These are phyloP conservation scores for Danio albolineatus DNA, from an alignment of 2,797 vertebrate genomes.

Conservation along the genomic window DNA sequence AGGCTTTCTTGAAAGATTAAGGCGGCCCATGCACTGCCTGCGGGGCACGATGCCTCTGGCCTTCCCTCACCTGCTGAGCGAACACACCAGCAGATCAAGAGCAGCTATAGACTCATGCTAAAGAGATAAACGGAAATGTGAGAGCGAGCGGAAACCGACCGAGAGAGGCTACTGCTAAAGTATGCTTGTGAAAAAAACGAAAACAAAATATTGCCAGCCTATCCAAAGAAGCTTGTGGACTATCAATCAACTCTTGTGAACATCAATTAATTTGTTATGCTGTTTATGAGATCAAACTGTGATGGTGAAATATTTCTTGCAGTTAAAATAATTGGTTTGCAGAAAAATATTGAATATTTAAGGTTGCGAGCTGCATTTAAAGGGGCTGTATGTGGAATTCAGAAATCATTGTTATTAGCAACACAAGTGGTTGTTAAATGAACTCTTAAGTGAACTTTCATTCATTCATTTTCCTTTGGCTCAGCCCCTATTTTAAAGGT, in stretches of 20 bases:
- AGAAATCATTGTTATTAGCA: too few species aligned
- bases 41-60: constrained; percentile 40
- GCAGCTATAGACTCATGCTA: constrained; percentile 32
- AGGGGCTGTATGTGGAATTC: too few species aligned
- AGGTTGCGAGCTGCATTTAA: background rate
- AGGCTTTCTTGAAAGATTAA: constrained; percentile 45
- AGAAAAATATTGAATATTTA: background rate
- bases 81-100: constrained; percentile 49
- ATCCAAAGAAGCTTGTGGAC: background rate
- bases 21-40: constrained; percentile 9
- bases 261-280: background rate
- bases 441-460: too few species aligned
- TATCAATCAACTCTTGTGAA: background rate
- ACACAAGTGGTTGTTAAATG: too few species aligned
- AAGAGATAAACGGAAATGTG: constrained; percentile 39
- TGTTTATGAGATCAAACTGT: background rate
- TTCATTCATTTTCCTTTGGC: too few species aligned
- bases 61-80: constrained; percentile 46
- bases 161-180: background rate
- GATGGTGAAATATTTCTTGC: background rate
- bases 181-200: background rate
- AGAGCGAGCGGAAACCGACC: too few species aligned
- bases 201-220: background rate
- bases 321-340: background rate
- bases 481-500: too few species aligned